Base-by-base conservation (phyloP, 2,113 vertebrate genomes). In the Scomber japonicus region DNA sequence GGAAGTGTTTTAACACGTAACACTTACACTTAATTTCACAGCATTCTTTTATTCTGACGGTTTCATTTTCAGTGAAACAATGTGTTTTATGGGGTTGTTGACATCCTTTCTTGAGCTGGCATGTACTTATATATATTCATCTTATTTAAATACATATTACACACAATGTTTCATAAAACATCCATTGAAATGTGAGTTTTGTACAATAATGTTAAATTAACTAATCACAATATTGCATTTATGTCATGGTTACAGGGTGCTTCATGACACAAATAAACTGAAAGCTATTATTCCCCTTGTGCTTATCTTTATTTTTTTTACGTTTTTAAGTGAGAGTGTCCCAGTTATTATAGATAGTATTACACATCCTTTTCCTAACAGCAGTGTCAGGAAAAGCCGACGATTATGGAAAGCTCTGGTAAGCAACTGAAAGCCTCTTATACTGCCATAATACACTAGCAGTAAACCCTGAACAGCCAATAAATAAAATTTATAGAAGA, bases 221-320 rank as follows among this genome's bases (percentile, higher is more conserved):
- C 8, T 27, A 8, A 4, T 64, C 11, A 0, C 40, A 21, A 68
- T 21, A 40, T 21, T 11, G 40, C 15, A 44, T 69, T 53, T 14
- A 31, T 72, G 15, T 19, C 5, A 63, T 44, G 2, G 17, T 2
- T 31, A 30, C 2, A n/a, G 3, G 11, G 27, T 19, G 48, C 17
- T 51, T 35, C 2, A 61, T 1, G 61, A 35, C 8, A 69, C 24
- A 61, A 69, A 77, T 46, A 61, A 54, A 77, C 4, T 40, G 12
- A 4, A 51, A n/a, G 16, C 2, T 56, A 5, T 56, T 46, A 45
- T 40, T 73, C 5, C 13, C 35, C 35, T 40, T 40, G 35, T 3
- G 0, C 35, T 24, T 12, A 10, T 55, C 8, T 40, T 56, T 9
- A 16, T 65, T 48, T 15, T 48, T 15, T 21, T 68, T 44, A 13